Base-by-base conservation (phyloP, 1,140 invertebrate species). In the Cryptotermes secundus region DNA sequence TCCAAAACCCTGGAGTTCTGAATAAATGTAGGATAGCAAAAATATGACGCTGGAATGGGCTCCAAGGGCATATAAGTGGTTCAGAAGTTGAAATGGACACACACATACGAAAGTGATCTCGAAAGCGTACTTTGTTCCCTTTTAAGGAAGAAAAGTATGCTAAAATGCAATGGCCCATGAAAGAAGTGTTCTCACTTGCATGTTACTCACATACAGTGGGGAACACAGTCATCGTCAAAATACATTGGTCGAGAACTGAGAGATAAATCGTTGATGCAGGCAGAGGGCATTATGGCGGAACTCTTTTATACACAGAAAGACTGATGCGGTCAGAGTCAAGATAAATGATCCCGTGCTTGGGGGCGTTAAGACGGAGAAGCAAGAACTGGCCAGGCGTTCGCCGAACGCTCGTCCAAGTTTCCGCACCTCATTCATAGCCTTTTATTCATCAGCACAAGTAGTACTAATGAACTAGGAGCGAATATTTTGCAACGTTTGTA, bases 231-330 rank as follows among this genome's bases (percentile, higher is more conserved):
- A 72, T 72, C n/a, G 14, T 72, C 7, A 72, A 72, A 31, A 72
- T n/a, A 72, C n/a, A 31, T 72, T 72, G 4, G 26, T 10, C 9
- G 26, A 72, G 59, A 9, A 10, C 26, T n/a, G 59, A 12, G 59
- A 72, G 26, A 72, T 72, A n/a, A 72, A 72, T 31, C 59, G 59
- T n/a, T 72, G 59, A 72, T 72, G 59, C 59, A 72, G 59, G 59
- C n/a, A 72, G 14, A 72, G 59, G 26, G n/a, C 10, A 72, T n/a
- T 31, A n/a, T 31, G 59, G 3, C 59, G 59, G 59, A 31, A 49
- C n/a, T 72, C 59, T 31, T 72, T 72, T 31, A n/a, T 72, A 72
- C 9, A 16, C 59, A 72, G 59, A n/a, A 31, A 72, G 26, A 31
- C 2, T 72, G 59, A 72, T 72, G 59, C 59, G 59, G 59, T 31